Percentiles rank a stretch among this genome's conserved stretches.
These are phyloP conservation scores for Hemitrygon akajei DNA, from an alignment of 2,797 vertebrate genomes.

Conservation along the genomic window DNA sequence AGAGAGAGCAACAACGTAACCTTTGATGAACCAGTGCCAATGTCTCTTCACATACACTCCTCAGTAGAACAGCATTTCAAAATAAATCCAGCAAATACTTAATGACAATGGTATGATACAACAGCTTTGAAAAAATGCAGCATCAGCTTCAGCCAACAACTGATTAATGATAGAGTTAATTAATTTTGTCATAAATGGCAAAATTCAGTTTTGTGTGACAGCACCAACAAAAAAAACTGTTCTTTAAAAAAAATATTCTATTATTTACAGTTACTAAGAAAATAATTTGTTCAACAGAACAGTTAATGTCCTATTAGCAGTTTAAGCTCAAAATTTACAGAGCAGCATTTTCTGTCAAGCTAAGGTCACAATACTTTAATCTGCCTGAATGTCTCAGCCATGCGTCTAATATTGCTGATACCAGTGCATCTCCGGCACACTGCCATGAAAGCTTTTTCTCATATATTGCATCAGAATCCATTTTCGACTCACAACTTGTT, in stretches of 20 bases:
- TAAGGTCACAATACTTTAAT: slow-evolving; percentile 34
- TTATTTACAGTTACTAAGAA: slow-evolving; percentile 1
- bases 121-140: neutral
- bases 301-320: neutral
- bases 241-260: neutral
- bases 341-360: slow-evolving; percentile 16
- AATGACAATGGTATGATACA: neutral
- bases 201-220: neutral
- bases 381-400: slow-evolving; percentile 16
- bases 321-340: slow-evolving; percentile 1
- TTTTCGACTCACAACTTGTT: slow-evolving; percentile 28
- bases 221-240: neutral
- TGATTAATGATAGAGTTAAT: neutral
- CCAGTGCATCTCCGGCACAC: neutral
- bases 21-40: neutral
- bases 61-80: neutral
- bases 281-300: slow-evolving; percentile 1
- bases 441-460: slow-evolving; percentile 36
- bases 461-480: slow-evolving; percentile 30
- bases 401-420: slow-evolving; percentile 23
- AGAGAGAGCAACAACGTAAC: neutral
- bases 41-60: neutral
- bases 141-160: neutral
- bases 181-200: neutral
- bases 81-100: neutral